These are phyloP conservation scores for Apamea crenata DNA, from an alignment of 2,888 invertebrate species.

Conservation along the genomic window DNA sequence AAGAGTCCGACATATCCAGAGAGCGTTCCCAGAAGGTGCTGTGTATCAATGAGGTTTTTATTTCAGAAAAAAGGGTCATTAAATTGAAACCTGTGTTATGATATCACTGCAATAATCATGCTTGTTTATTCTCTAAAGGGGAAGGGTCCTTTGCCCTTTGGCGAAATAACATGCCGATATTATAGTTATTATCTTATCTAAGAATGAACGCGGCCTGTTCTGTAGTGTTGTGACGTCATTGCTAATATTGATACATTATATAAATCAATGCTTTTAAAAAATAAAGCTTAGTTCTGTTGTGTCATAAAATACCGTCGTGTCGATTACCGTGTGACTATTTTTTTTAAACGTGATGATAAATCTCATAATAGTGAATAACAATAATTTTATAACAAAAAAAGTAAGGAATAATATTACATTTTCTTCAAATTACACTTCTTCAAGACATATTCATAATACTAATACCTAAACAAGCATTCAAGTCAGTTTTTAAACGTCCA, in stretches of 20 bases:
- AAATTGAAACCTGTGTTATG: not conserved
- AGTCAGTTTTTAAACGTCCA: not conserved
- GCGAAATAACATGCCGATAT: constrained; percentile 2
- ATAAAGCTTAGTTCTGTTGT: constrained; percentile 7
- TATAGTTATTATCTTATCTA: constrained; percentile 32
- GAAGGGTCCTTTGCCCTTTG: not conserved
- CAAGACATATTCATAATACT: not conserved
- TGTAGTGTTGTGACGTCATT: constrained; percentile 7
- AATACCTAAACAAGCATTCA: not conserved
- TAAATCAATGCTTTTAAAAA: constrained; percentile 10
- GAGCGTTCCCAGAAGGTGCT: no score
- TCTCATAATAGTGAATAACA: not conserved
- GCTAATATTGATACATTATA: constrained; percentile 7
- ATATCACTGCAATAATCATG: not conserved
- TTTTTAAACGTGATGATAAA: not conserved
- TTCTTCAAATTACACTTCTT: not conserved
- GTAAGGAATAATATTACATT: rapidly evolving
- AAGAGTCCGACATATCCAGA: not conserved
- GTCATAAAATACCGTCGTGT: not conserved
- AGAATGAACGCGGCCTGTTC: not conserved
- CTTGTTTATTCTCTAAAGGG: not conserved
- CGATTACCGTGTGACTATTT: not conserved
- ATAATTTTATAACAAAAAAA: not conserved
- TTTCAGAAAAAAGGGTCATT: not conserved
- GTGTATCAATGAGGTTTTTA: not conserved